Evolutionary conservation across 2,797 vertebrate species (phyloP).

Genomic region (Mormyrops boulengeri): DNA sequence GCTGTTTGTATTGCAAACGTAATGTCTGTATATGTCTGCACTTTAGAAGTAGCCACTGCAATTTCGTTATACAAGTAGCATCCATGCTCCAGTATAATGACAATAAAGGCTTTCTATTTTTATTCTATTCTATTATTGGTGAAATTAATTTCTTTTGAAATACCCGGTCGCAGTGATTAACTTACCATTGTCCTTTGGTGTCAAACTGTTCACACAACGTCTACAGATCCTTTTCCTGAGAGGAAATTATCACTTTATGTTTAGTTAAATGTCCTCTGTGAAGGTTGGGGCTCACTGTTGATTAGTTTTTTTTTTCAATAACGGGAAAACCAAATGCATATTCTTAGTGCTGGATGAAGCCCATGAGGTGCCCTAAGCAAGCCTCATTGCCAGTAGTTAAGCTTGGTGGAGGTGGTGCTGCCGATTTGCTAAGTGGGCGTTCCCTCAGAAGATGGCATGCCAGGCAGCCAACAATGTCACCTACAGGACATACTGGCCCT

Average conservation of each 20-base stretch:
- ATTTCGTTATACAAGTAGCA: too few relatives aligned
- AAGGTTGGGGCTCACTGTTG: background rate
- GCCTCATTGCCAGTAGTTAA: background rate
- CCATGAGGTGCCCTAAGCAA: background rate
- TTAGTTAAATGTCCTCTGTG: slow-evolving; percentile 1
- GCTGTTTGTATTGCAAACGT: too few relatives aligned
- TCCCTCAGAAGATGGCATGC: background rate
- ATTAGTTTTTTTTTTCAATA: slow-evolving; percentile 13
- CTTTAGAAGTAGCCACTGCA: too few relatives aligned
- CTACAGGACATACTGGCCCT: background rate
- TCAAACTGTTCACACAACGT: background rate
- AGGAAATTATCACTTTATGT: background rate
- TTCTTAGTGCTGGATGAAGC: background rate
- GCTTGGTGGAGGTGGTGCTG: background rate
- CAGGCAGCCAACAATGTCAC: background rate
- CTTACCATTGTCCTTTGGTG: background rate
- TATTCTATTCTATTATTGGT: too few relatives aligned
- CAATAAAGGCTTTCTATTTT: too few relatives aligned
- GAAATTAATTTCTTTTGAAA: background rate
- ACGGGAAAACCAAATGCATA: slow-evolving; percentile 13
- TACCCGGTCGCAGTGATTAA: background rate
- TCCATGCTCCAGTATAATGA: too few relatives aligned
- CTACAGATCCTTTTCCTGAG: background rate
- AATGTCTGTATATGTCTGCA: too few relatives aligned
- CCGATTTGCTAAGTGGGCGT: background rate